Base-by-base conservation (phyloP, 2,113 vertebrate genomes). In the Ceyx cyanopectus region DNA sequence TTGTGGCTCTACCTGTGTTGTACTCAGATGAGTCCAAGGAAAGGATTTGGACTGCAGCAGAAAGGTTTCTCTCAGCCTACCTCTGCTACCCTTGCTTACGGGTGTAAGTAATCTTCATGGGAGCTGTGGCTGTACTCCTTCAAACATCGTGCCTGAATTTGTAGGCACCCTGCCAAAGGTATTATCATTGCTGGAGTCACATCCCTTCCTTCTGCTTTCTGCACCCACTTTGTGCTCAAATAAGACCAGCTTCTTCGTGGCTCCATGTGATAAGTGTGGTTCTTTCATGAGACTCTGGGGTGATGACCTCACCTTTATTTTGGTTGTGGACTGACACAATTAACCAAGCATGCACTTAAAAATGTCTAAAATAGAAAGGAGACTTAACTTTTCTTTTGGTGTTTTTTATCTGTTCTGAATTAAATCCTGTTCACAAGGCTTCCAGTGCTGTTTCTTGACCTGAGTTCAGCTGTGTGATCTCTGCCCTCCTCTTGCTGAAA, bases 121-220 rank as follows among this genome's bases (percentile, higher is more conserved):
- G n/a, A 75, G 48, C 20, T 72, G 1, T 51, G 32, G 12, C 43
- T 43, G 23, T 45, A 9, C 12, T 74, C 14, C 18, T 77, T 56
- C 69, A 86, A 43, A 37, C 5, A 14, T 22, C 29, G 8, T 0
- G 0, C 9, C 4, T 81, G 11, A 77, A 62, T 1, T 15, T 27
- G 14, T 27, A 69, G 1, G 2, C 56, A 17, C 1, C 1, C 21
- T 68, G 66, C 27, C 2, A 2, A 21, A 87, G 15, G 12, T 81
- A 6, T 50, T 30, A 17, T 67, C 8, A 18, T 16, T 60, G 12
- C 20, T 72, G 53, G 29, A 91, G 37, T 8, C 12, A n/a, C 10
- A 73, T 23, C 18, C 51, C 12, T 80, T 62, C 41, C 34, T 23
- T 68, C 26, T 90, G n/a, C 26, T 60, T 78, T 68, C 40, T 81